Evolutionary conservation across 2,797 vertebrate species (phyloP).

Genomic region (Myotis findleyi): DNA sequence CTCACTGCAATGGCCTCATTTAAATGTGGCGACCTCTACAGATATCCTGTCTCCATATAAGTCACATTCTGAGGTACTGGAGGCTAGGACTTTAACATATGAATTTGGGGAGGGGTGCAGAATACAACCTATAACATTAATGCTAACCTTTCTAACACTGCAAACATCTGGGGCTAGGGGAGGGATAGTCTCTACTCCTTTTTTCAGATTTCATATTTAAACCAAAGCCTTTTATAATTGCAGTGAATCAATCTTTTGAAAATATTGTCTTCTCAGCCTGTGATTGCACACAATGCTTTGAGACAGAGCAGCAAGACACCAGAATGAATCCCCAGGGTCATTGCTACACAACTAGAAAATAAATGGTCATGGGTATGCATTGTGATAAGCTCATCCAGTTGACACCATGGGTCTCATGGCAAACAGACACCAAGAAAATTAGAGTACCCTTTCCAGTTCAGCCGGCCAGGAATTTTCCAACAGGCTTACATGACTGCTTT

Average conservation of each 20-base stretch:
- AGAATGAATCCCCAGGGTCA: background rate
- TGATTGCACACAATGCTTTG: background rate
- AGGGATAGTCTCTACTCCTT: background rate
- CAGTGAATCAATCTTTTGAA: conserved; percentile 38
- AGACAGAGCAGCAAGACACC: background rate
- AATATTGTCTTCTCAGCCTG: background rate
- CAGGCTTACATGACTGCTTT: background rate
- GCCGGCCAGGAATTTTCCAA: background rate
- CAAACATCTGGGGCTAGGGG: background rate
- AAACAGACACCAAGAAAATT: background rate
- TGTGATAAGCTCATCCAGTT: background rate
- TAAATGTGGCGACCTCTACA: background rate
- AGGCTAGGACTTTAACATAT: background rate
- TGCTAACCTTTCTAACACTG: background rate
- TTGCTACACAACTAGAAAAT: background rate
- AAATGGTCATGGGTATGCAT: background rate
- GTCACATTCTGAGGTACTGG: background rate
- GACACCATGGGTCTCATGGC: background rate
- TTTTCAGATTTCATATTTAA: conserved; percentile 31
- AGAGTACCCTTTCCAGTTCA: background rate
- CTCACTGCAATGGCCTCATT: background rate
- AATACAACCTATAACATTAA: background rate
- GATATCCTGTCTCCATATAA: background rate
- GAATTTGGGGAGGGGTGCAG: background rate
- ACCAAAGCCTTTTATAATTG: background rate